A percentile compares a stretch with the other conserved stretches of the same genome.
Conservation (phyloP, 2,113 vertebrate species). For the Lonchura striata region DNA sequence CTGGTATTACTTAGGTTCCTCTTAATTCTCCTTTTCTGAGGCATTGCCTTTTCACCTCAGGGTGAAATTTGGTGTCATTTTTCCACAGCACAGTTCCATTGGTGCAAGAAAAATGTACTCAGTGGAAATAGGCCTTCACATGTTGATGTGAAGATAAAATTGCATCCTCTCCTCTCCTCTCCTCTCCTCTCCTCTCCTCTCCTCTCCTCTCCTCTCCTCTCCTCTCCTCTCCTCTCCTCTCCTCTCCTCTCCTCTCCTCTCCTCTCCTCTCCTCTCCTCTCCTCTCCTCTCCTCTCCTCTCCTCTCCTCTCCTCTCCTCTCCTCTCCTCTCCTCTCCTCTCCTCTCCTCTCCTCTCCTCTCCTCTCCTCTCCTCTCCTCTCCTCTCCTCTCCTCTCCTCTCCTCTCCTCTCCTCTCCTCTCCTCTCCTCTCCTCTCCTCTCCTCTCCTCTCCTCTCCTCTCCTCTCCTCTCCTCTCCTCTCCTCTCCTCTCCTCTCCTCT, state of each 20-base stretch:
- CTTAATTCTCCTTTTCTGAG: background rate
- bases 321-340: no score
- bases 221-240: background rate
- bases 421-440: no score
- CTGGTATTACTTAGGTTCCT: background rate
- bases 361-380: no score
- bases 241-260: no score
- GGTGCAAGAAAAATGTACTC: background rate
- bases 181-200: background rate
- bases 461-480: background rate
- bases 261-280: no score
- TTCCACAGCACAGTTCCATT: background rate
- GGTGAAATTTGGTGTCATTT: background rate
- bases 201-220: background rate
- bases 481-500: no score
- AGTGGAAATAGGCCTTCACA: background rate
- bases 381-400: no score
- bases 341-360: background rate
- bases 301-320: no score
- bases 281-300: background rate
- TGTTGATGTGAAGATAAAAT: background rate
- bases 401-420: background rate
- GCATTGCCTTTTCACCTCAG: background rate
- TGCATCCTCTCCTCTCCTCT: background rate
- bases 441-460: no score